phyloP scores from a whole-genome alignment of 2,888 invertebrate genomes.

The Copidosoma aretas region DNA sequence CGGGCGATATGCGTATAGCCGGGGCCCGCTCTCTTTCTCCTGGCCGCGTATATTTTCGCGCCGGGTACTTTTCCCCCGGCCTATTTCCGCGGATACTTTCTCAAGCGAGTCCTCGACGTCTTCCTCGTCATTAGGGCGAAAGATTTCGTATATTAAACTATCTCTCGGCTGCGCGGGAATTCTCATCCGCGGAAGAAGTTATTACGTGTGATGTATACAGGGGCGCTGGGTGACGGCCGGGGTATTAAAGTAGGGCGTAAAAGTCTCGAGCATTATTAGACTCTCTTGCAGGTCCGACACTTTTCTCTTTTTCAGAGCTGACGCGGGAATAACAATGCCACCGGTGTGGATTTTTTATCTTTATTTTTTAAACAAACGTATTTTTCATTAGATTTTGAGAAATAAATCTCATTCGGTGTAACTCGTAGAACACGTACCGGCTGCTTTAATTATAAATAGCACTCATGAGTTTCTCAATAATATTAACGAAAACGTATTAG shows the following conservation, averaged over 20 bases:
- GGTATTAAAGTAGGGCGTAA: slow-evolving; percentile 14
- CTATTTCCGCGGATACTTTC: slow-evolving; percentile 1
- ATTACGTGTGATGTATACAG: background rate
- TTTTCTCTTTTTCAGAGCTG: too few relatives aligned
- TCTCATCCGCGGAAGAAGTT: slow-evolving; percentile 11
- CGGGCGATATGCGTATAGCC: background rate
- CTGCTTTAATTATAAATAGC: too few relatives aligned
- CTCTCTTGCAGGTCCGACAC: background rate
- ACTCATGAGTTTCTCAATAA: too few relatives aligned
- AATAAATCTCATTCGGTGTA: too few relatives aligned
- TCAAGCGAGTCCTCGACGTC: slow-evolving; percentile 38
- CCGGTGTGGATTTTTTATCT: too few relatives aligned
- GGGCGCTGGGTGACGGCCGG: background rate
- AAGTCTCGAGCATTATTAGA: slow-evolving; percentile 12
- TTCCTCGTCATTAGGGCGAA: slow-evolving; percentile 41
- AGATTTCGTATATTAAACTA: slow-evolving; percentile 43
- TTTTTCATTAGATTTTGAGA: too few relatives aligned
- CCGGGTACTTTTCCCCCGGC: background rate
- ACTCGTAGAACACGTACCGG: too few relatives aligned
- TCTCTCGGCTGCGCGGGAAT: slow-evolving; percentile 13
- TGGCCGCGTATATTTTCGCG: background rate
- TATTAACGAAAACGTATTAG: too few relatives aligned
- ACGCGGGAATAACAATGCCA: too few relatives aligned
- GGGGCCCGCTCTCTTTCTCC: background rate
- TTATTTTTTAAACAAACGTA: too few relatives aligned